These are phyloP conservation scores for Octomys mimax DNA, from an alignment of 2,797 vertebrate species.

Conservation along the genomic window DNA sequence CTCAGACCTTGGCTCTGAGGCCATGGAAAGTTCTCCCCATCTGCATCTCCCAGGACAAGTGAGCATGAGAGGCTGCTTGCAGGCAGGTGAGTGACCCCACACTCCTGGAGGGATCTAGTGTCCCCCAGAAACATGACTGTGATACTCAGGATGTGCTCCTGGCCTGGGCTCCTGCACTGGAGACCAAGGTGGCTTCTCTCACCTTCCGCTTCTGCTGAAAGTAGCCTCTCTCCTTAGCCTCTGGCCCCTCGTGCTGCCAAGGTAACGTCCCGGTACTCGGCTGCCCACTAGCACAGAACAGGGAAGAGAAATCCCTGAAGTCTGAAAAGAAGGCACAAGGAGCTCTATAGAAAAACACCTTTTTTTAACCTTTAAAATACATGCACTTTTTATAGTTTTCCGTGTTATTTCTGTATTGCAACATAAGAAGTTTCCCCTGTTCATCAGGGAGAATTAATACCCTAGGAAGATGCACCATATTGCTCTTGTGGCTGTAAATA, in stretches of 20 bases:
- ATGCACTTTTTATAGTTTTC: neutral
- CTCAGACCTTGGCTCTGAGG: neutral
- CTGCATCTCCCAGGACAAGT: slow-evolving; percentile 16
- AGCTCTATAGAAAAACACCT: neutral
- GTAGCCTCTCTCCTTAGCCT: neutral
- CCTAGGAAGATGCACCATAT: neutral
- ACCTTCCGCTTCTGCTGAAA: neutral
- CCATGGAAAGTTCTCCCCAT: slow-evolving; percentile 46
- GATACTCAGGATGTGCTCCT: neutral
- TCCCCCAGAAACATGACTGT: neutral
- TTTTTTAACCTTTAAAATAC: slow-evolving; percentile 3
- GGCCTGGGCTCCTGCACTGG: neutral
- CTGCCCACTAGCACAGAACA: neutral
- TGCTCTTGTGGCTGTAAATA: neutral
- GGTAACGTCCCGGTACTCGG: accelerated
- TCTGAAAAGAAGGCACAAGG: neutral
- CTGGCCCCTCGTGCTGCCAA: accelerated
- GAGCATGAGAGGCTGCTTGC: neutral
- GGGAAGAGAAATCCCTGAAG: neutral
- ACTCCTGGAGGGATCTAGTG: neutral
- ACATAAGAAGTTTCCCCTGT: neutral
- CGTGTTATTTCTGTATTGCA: neutral
- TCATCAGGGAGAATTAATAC: neutral
- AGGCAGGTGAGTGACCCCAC: neutral
- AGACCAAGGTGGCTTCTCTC: neutral